These are phyloP conservation scores for Meloidogyne chitwoodi DNA, from an alignment of 1,140 invertebrate genomes.

Conservation along the genomic window DNA sequence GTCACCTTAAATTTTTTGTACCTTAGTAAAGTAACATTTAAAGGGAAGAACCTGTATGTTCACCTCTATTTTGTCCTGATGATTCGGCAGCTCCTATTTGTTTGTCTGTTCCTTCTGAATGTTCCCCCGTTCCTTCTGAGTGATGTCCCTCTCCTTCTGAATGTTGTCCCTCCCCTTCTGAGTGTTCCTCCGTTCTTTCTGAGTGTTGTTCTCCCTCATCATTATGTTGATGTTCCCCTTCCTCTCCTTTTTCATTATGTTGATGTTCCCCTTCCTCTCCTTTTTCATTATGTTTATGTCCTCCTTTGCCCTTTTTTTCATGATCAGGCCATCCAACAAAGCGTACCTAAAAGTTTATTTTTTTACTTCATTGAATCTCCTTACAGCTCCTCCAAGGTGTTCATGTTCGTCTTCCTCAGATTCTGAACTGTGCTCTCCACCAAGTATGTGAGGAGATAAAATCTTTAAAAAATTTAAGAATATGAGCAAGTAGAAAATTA, in stretches of 20 bases:
- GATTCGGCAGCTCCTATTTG: background rate
- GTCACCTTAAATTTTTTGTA: no score
- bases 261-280: background rate
- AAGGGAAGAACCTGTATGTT: no score
- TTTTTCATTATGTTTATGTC: background rate
- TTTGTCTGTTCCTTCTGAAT: background rate
- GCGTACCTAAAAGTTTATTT: background rate
- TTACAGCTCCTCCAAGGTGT: slow-evolving; percentile 15
- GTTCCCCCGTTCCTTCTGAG: background rate
- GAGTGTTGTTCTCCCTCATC: background rate
- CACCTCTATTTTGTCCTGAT: no score
- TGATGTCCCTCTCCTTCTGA: background rate
- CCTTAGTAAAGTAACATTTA: no score
- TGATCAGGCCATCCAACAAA: slow-evolving; percentile 19
- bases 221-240: background rate
- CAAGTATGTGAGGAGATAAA: slow-evolving; percentile 21
- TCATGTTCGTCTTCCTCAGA: slow-evolving; percentile 10
- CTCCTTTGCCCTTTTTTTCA: background rate
- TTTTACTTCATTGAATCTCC: background rate
- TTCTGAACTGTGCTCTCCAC: slow-evolving; percentile 12
- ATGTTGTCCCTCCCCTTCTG: background rate
- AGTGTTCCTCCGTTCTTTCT: background rate
- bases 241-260: background rate
- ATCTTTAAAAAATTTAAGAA: background rate
- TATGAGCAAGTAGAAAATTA: no score